Evolutionary conservation across 2,113 vertebrate genomes (phyloP), one percentile per base, ranked within the genome.

Genomic region (Myotis lucifugus): DNA sequence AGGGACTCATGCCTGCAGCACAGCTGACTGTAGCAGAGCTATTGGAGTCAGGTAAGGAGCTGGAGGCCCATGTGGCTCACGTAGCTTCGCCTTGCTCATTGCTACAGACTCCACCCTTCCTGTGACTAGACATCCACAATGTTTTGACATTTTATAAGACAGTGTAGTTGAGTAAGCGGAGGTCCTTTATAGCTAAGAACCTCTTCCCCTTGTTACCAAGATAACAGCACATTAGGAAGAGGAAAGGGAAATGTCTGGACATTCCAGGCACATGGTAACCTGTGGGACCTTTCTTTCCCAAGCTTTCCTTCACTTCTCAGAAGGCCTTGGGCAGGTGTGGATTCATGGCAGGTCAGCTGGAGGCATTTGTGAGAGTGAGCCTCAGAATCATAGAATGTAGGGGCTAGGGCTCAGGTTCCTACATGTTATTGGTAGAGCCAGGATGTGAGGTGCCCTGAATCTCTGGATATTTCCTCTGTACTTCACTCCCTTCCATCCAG

Each of bases 71-170:
- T 2, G 23, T 42, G 34, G 40, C 42, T 40, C 25, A 13, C 21
- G 11, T 15, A 21, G n/a, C 48, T 88, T 94, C n/a, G 10, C 27
- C 54, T 13, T 25, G 61, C 37, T 78, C 18, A 17, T n/a, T 37
- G 34, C 46, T 37, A 1, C 19, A 67, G 27, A 40, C 40, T 59
- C 32, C 48, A 13, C 37, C 19, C 46, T 69, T 95, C 17, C 42
- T 79, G 5, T 61, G 59, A 15, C 7, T 11, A 52, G 34, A 34
- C n/a, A 66, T n/a, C 27, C 19, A 54, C 25, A 34, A 1, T 8
- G 15, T 23, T 96, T 69, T 90, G 40, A 88, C 29, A 29, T 87
- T 95, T 95, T 87, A 8, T 32, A 76, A 48, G 69, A 48, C 29
- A 40, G 15, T 84, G 72, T 88, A 32, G 67, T 8, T 88, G 23